These are phyloP conservation scores for Deilephila porcellus DNA, from an alignment of 2,888 invertebrate species.

Conservation along the genomic window DNA sequence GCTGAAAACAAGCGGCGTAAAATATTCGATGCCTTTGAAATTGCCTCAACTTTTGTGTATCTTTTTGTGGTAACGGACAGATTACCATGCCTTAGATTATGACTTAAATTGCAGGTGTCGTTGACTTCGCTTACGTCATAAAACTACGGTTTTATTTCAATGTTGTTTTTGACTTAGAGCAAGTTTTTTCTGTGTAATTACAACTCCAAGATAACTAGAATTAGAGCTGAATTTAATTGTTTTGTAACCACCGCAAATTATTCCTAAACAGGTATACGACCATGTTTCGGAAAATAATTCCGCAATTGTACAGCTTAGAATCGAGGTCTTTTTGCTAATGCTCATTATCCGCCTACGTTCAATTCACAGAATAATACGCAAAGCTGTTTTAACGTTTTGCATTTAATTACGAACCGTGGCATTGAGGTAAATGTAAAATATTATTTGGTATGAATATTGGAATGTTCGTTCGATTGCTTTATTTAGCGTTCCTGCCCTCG, in stretches of 20 bases:
- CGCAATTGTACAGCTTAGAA: background rate
- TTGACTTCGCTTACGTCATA: conserved; percentile 47
- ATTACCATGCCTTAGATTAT: conserved; percentile 27
- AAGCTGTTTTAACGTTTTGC: too few relatives aligned
- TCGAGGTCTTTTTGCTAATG: background rate
- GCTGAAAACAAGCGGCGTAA: background rate
- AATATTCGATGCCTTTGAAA: background rate
- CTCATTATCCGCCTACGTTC: background rate
- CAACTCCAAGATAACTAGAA: too few relatives aligned
- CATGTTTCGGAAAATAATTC: background rate
- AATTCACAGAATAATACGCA: background rate
- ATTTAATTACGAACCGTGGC: too few relatives aligned
- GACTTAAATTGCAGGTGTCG: conserved; percentile 42
- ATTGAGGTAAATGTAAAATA: too few relatives aligned
- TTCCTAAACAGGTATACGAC: background rate
- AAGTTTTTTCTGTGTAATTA: too few relatives aligned
- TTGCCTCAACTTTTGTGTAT: background rate
- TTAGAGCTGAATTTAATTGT: too few relatives aligned
- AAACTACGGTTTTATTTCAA: too few relatives aligned
- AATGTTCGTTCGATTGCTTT: too few relatives aligned
- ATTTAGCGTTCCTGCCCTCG: too few relatives aligned
- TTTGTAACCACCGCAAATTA: too few relatives aligned
- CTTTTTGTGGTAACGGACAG: conserved; percentile 3
- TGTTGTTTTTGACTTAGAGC: too few relatives aligned
- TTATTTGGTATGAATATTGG: too few relatives aligned